Percentiles rank a stretch among this genome's conserved stretches.
Conservation (phyloP, 2,888 invertebrate genomes). For the Heliconius hortense region DNA sequence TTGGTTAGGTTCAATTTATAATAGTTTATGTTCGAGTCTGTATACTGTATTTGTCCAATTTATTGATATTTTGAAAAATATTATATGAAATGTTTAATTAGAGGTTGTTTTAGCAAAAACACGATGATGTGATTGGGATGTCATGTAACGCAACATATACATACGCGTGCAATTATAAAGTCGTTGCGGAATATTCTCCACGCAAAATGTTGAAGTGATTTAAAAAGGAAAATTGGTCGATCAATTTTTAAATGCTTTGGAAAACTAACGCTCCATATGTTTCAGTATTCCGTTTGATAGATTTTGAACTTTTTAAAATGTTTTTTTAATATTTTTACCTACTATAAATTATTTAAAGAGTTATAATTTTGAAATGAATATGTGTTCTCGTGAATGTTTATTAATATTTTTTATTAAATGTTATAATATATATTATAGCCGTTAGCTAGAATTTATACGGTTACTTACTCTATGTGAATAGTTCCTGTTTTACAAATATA, state of each 20-base stretch:
- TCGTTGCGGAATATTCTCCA: conserved; percentile 4
- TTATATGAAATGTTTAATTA: conserved; percentile 17
- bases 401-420: not conserved
- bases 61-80: conserved; percentile 19
- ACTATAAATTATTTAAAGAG: conserved; percentile 4
- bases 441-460: not conserved
- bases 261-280: conserved; percentile 24
- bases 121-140: conserved; percentile 21
- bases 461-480: no score
- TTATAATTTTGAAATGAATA: conserved; percentile 6
- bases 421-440: not conserved
- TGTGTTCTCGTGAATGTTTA: not conserved
- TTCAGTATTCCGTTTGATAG: conserved; percentile 26
- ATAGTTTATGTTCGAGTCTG: no score
- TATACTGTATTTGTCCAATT: conserved; percentile 7
- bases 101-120: conserved; percentile 25
- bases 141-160: conserved; percentile 23
- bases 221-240: conserved; percentile 27
- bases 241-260: conserved; percentile 26
- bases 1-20: conserved; percentile 21
- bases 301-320: conserved; percentile 15
- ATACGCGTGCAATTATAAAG: conserved; percentile 14
- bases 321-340: conserved; percentile 19
- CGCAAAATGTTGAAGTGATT: conserved; percentile 17
- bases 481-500: no score